Evolutionary conservation across 2,888 invertebrate genomes (phyloP), one percentile per base, ranked within the genome.

Genomic region (Aethes cnicana): DNA sequence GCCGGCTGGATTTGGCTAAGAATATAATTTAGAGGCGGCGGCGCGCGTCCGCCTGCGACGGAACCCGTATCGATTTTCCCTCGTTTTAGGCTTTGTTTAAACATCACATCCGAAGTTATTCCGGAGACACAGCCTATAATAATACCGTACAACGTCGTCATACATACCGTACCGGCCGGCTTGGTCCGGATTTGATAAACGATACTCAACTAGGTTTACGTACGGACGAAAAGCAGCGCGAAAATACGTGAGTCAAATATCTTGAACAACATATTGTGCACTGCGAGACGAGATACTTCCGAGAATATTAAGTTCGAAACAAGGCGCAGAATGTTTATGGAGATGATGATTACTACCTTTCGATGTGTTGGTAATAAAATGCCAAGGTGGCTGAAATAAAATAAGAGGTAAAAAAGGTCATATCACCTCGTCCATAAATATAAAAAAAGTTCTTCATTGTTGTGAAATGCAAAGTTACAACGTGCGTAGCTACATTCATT

Each of bases 31-130:
- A 66, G 70, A 79, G 70, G 68, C 69, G 73, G 78, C 81, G 79
- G 82, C 82, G 84, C 81, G 83, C 82, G 86, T 79, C 79, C 77
- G 71, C 74, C 71, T 68, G 72, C 75, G 72, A 77, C 81, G 71
- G 74, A 62, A 65, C 61, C 68, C 62, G 69, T 87, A 88, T 88
- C 84, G 87, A 88, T 88, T 82, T 84, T 77, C 73, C 70, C 69
- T 70, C 71, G 77, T 79, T 80, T 76, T 73, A 77, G 71, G 68
- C 73, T 71, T 72, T 78, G 77, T 80, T 80, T 72, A 74, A 76
- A 77, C 73, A 74, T 67, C 65, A 66, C 67, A 59, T 58, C 58
- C 64, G 58, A 57, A 60, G 60, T 74, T 73, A 65, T 66, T 66
- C 64, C 70, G 61, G 64, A 65, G 59, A 63, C 63, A 68, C 64